Conservation (phyloP, 2,797 vertebrate genomes). For the Todus mexicanus region DNA sequence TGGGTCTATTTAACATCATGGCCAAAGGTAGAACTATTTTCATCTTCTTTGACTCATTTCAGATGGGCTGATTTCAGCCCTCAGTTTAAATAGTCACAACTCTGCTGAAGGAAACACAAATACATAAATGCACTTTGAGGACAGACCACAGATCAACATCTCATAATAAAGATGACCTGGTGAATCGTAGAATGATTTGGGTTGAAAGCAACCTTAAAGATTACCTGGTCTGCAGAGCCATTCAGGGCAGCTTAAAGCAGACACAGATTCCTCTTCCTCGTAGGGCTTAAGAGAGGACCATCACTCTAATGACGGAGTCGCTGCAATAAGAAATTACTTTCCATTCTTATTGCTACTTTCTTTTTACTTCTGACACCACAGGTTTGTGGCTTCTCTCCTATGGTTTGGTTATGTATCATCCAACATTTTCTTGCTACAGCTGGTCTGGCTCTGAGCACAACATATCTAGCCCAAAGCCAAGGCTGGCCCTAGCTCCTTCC, state of each 20-base stretch:
- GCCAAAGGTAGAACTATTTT: neutral
- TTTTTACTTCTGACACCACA: neutral
- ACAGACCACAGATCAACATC: neutral
- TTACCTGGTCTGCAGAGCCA: neutral
- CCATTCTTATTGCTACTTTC: neutral
- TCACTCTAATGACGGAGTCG: neutral
- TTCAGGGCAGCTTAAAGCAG: neutral
- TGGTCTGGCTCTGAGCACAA: neutral
- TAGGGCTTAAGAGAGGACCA: neutral
- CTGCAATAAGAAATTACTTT: neutral
- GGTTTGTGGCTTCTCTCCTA: neutral
- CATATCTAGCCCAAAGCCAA: neutral
- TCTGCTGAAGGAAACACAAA: neutral
- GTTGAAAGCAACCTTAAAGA: too few species aligned
- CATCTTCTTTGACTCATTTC: constrained; percentile 18
- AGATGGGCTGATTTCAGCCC: neutral
- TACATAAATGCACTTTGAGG: neutral
- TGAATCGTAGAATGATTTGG: too few species aligned
- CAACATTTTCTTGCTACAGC: neutral
- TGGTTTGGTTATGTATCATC: neutral
- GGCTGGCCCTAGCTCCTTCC: neutral
- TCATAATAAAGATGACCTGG: neutral
- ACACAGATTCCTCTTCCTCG: neutral
- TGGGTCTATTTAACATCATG: neutral
- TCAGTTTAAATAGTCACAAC: neutral